Evolutionary conservation across 2,888 invertebrate genomes (phyloP).

Genomic region (Bombylius major): DNA sequence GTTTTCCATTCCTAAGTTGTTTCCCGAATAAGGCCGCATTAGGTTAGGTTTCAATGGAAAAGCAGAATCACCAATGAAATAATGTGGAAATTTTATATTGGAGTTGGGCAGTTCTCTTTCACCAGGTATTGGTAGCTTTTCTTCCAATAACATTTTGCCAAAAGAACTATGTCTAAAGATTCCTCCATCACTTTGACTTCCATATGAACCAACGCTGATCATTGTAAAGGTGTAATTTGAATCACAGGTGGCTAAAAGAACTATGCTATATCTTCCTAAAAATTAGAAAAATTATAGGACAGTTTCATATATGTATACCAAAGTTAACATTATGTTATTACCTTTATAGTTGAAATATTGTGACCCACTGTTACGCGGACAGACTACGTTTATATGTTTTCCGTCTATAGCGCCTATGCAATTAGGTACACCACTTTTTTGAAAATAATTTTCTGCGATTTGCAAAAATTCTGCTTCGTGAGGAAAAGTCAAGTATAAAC

Average conservation of each 20-base stretch:
- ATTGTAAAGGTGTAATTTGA: slow-evolving; percentile 10
- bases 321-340: background rate
- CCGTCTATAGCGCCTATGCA: background rate
- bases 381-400: background rate
- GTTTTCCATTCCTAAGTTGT: too few species aligned
- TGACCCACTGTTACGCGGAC: background rate
- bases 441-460: background rate
- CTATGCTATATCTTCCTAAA: too few species aligned
- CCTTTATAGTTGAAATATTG: background rate
- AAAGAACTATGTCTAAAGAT: slow-evolving; percentile 7
- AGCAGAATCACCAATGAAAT: slow-evolving; percentile 10
- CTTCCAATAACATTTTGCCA: slow-evolving; percentile 5
- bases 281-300: too few species aligned
- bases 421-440: background rate
- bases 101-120: slow-evolving; percentile 5
- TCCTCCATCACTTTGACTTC: slow-evolving; percentile 9
- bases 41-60: slow-evolving; percentile 8
- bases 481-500: too few species aligned
- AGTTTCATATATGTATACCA: too few species aligned
- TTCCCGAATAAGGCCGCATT: slow-evolving; percentile 7
- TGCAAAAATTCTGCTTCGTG: too few species aligned
- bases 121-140: slow-evolving; percentile 6
- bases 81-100: slow-evolving; percentile 6
- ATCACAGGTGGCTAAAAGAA: slow-evolving; percentile 1
- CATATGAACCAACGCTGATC: slow-evolving; percentile 8